Conservation (phyloP, 2,113 vertebrate species). For the Cervus canadensis region DNA sequence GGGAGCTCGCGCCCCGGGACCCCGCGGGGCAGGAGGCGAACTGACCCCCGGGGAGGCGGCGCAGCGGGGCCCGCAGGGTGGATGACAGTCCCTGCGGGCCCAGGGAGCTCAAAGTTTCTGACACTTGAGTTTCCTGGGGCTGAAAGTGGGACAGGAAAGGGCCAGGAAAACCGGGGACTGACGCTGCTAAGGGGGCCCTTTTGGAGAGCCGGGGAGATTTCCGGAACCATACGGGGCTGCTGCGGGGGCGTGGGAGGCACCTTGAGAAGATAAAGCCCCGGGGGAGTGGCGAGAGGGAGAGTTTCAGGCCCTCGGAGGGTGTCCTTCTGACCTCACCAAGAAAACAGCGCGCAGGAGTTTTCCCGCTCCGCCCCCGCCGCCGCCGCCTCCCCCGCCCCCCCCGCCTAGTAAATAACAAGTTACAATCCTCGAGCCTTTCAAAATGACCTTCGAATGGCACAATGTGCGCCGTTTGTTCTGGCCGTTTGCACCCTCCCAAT, state of each 20-base stretch:
- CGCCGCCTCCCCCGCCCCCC: not conserved
- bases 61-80: not conserved
- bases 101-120: slow-evolving; percentile 59
- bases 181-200: not conserved
- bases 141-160: not conserved
- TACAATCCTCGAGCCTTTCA: not conserved
- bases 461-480: not conserved
- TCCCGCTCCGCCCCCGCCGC: too few relatives aligned
- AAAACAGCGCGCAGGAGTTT: slow-evolving; percentile 13
- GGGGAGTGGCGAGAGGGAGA: not conserved
- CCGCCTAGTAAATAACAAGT: slow-evolving; percentile 52
- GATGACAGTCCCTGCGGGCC: not conserved
- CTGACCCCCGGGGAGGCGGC: not conserved
- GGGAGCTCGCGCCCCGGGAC: not conserved
- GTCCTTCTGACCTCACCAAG: slow-evolving; percentile 62
- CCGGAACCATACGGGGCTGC: not conserved
- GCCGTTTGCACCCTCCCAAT: slow-evolving; percentile 25
- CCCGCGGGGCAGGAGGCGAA: not conserved
- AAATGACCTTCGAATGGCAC: slow-evolving; percentile 59
- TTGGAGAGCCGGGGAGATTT: slow-evolving; percentile 27
- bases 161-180: not conserved
- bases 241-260: slow-evolving; percentile 50
- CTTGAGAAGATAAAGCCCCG: not conserved
- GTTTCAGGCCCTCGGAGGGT: slow-evolving; percentile 6
- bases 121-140: slow-evolving; percentile 50